Conservation (phyloP, 2,113 vertebrate genomes). For the Otus sunia region DNA sequence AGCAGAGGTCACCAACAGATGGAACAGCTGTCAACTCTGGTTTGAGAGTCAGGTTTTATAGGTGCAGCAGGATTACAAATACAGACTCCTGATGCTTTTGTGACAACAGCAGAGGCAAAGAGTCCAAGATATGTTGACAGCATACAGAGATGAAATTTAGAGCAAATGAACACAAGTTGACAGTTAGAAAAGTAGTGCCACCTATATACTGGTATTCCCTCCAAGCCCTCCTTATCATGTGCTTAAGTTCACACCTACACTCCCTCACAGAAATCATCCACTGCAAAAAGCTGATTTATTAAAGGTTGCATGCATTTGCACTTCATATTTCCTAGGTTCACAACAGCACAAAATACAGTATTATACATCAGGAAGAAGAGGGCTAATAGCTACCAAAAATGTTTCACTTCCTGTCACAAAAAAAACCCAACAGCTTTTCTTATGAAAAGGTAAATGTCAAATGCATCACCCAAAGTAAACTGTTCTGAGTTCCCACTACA, state of each 20-base stretch:
- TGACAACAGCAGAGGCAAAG: neutral
- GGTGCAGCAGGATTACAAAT: neutral
- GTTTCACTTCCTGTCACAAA: neutral
- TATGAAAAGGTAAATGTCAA: neutral
- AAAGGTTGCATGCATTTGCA: neutral
- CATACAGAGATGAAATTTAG: neutral
- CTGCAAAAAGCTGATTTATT: neutral
- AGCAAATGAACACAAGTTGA: neutral
- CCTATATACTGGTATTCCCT: neutral
- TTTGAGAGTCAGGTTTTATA: neutral
- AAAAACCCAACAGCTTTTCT: neutral
- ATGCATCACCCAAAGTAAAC: neutral
- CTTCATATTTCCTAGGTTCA: neutral
- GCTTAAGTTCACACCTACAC: neutral
- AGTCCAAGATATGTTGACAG: neutral
- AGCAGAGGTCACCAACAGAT: constrained; percentile 33
- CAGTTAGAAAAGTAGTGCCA: neutral
- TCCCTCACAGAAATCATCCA: neutral
- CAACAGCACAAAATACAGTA: neutral
- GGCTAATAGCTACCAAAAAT: neutral
- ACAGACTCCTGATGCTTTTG: neutral
- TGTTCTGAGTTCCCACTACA: neutral
- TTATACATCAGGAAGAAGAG: neutral
- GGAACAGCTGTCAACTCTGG: neutral
- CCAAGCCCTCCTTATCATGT: neutral